phyloP scores from a whole-genome alignment of 2,113 vertebrate species.

The Crocuta crocuta region DNA sequence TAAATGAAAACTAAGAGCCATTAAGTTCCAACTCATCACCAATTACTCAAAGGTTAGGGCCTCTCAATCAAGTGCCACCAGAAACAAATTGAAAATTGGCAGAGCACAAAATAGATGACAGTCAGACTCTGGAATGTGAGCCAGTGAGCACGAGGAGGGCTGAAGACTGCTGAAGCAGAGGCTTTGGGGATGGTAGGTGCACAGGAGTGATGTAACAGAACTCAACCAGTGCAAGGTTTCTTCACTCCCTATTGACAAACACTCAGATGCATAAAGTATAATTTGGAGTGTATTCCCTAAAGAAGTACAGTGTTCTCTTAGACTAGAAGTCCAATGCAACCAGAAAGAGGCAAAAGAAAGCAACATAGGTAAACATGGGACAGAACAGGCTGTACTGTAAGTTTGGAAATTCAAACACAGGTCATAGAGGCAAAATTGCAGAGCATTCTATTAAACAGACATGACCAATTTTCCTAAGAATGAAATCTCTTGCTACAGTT shows the following conservation, averaged over 20 bases:
- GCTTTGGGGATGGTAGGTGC: neutral
- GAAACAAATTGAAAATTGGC: conserved; percentile 14
- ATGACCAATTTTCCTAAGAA: neutral
- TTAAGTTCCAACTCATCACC: neutral
- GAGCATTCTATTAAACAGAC: neutral
- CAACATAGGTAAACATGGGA: neutral
- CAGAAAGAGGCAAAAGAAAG: neutral
- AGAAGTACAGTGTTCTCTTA: neutral
- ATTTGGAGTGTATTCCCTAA: neutral
- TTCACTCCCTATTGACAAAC: neutral
- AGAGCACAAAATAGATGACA: neutral
- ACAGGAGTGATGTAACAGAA: neutral
- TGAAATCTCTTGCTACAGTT: neutral
- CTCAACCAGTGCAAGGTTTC: neutral
- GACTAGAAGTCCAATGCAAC: neutral
- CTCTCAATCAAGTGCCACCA: conserved; percentile 4
- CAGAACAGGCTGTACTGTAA: neutral
- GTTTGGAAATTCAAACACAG: neutral
- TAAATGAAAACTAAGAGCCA: neutral
- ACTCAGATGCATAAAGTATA: neutral
- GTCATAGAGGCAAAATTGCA: neutral
- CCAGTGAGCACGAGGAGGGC: neutral
- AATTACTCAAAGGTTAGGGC: neutral
- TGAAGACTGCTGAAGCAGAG: no score
- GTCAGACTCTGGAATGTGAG: neutral